These are phyloP conservation scores for Zhuqinia jingwanae DNA, from an alignment of 2,888 invertebrate species.

Conservation along the genomic window DNA sequence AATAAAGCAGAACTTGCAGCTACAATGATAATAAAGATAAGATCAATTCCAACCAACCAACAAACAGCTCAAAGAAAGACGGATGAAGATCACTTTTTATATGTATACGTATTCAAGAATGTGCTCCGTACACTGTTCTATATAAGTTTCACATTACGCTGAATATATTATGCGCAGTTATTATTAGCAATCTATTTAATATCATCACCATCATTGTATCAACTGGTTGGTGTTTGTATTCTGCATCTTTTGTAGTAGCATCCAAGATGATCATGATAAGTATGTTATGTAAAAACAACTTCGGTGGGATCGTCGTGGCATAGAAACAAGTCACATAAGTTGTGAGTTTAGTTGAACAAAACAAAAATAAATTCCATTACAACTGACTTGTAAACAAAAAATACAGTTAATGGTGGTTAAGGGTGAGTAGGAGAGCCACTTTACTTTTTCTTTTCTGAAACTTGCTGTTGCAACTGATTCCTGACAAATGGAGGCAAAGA, in stretches of 20 bases:
- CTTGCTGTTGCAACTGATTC: too few relatives aligned
- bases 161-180: background rate
- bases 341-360: background rate
- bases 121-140: slow-evolving; percentile 1
- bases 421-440: background rate
- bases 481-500: too few relatives aligned
- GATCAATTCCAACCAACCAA: background rate
- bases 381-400: background rate
- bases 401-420: background rate
- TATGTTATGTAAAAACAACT: slow-evolving; percentile 2
- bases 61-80: background rate
- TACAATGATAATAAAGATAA: slow-evolving; percentile 19
- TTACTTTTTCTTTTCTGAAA: too few relatives aligned
- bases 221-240: background rate
- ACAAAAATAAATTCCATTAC: slow-evolving; percentile 20
- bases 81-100: background rate
- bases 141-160: background rate
- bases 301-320: background rate
- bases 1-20: background rate
- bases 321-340: background rate
- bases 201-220: background rate
- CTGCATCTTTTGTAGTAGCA: background rate
- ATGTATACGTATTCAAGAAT: background rate
- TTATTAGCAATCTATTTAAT: slow-evolving; percentile 1
- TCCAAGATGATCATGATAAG: too few relatives aligned